A percentile compares a stretch with the other conserved stretches of the same genome.
phyloP scores from a whole-genome alignment of 2,888 invertebrate genomes.

The Chaetogeoica ovagalla region DNA sequence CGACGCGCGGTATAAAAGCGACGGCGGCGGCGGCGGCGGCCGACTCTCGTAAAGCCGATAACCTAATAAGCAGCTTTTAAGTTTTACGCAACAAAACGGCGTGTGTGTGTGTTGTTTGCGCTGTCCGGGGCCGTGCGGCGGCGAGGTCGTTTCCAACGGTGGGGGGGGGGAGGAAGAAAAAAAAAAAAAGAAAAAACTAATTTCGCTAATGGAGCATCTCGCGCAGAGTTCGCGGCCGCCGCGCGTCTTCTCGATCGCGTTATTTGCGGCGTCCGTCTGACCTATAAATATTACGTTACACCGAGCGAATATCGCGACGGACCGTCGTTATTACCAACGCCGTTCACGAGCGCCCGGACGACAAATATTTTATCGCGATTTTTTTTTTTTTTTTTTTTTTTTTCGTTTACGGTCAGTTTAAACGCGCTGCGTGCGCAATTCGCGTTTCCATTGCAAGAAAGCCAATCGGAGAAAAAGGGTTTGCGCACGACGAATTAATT shows the following conservation, averaged over 20 bases:
- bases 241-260: slow-evolving; percentile 33
- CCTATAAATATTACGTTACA: not conserved
- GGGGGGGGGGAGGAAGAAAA: too few species aligned
- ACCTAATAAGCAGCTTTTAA: slow-evolving; percentile 53
- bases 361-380: too few species aligned
- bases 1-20: not conserved
- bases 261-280: slow-evolving; percentile 43
- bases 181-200: slow-evolving; percentile 53
- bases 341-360: too few species aligned
- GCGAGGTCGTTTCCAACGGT: slow-evolving; percentile 41
- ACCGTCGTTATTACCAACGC: too few species aligned
- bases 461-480: too few species aligned
- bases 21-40: slow-evolving; percentile 22
- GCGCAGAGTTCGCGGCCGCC: not conserved
- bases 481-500: too few species aligned
- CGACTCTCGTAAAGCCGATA: slow-evolving; percentile 52
- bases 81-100: slow-evolving; percentile 52
- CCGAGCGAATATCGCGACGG: slow-evolving; percentile 5
- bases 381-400: too few species aligned
- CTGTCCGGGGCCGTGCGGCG: not conserved
- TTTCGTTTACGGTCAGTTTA: too few species aligned
- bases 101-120: slow-evolving; percentile 41
- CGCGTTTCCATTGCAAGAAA: too few species aligned
- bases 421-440: too few species aligned
- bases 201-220: slow-evolving; percentile 51